Base-by-base conservation (phyloP, 1,140 invertebrate species). In the Drosophila repletoides region DNA sequence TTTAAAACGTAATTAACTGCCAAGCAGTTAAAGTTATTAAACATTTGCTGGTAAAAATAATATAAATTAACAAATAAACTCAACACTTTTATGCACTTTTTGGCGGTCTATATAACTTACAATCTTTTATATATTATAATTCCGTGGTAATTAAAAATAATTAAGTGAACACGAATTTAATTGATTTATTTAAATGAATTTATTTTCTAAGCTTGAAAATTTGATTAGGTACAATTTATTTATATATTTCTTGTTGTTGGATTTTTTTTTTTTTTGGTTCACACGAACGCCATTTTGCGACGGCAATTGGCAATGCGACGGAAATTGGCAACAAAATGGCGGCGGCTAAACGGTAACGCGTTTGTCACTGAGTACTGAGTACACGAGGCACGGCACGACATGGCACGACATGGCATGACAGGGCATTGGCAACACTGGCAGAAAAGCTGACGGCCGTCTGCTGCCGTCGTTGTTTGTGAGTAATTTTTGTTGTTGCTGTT, bases 361-460 rank as follows among this genome's bases (percentile, higher is more conserved):
- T 12, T 5, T 12, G 14, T 4, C 31, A 66, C 69, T 60, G 73
- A 67, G 45, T 21, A 34, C 69, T 22, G 19, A 56, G 63, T n/a
- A n/a, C n/a, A n/a, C 67, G 21, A 51, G 51, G 71, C 52, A 43
- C 26, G 49, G 12, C 21, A 43, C 49, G 26, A 41, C 45, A 63
- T 43, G 61, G 6, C 41, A 36, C 29, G 41, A 24, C 29, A 34
- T 29, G 22, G 34, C 58, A 41, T 29, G 48, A 29, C 26, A 21
- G 29, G 46, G 46, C 48, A 19, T 15, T 56, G 79, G 73, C 79
- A 76, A 71, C 79, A 73, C 79, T 79, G 79, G 64, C 80, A 63
- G n/a, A n/a, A 48, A 46, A 64, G 68, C 76, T 68, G 72, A 70
- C 72, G 74, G 77, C 49, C 72, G 72, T 51, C 76, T 53, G 75